phyloP scores from a whole-genome alignment of 2,888 invertebrate species.

The Adelphocoris suturalis region DNA sequence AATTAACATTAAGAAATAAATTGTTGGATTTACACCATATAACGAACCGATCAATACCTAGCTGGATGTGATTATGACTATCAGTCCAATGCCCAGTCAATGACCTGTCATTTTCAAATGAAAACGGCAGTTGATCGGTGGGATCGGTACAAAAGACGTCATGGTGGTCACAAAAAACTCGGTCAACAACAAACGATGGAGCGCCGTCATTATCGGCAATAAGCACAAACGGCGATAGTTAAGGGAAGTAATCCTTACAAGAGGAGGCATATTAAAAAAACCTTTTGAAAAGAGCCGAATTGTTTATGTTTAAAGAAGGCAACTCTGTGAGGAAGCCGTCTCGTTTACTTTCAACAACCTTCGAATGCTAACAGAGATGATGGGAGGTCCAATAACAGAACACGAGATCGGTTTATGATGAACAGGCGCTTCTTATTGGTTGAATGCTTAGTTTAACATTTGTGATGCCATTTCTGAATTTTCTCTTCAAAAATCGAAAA shows the following conservation, averaged over 20 bases:
- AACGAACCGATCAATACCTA: too few relatives aligned
- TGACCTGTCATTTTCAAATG: too few relatives aligned
- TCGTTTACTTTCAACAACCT: constrained; percentile 35
- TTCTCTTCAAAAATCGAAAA: too few relatives aligned
- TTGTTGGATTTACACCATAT: too few relatives aligned
- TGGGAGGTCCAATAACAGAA: neutral
- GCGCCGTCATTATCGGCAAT: constrained; percentile 33
- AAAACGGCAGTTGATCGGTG: too few relatives aligned
- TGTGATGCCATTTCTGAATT: too few relatives aligned
- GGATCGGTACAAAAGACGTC: too few relatives aligned
- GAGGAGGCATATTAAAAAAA: neutral
- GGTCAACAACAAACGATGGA: neutral
- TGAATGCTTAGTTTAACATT: neutral
- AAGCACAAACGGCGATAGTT: constrained; percentile 13
- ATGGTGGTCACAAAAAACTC: neutral
- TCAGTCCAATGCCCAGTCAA: too few relatives aligned
- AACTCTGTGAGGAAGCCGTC: neutral
- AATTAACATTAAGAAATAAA: too few relatives aligned
- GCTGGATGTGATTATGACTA: too few relatives aligned
- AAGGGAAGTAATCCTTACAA: neutral
- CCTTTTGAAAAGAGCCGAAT: constrained; percentile 28
- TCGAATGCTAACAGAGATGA: neutral
- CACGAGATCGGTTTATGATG: neutral
- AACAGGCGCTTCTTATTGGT: constrained; percentile 1
- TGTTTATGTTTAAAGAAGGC: constrained; percentile 38